Evolutionary conservation across 2,888 invertebrate genomes (phyloP), one percentile per base, ranked within the genome.

Genomic region (Tetragonisca angustula): DNA sequence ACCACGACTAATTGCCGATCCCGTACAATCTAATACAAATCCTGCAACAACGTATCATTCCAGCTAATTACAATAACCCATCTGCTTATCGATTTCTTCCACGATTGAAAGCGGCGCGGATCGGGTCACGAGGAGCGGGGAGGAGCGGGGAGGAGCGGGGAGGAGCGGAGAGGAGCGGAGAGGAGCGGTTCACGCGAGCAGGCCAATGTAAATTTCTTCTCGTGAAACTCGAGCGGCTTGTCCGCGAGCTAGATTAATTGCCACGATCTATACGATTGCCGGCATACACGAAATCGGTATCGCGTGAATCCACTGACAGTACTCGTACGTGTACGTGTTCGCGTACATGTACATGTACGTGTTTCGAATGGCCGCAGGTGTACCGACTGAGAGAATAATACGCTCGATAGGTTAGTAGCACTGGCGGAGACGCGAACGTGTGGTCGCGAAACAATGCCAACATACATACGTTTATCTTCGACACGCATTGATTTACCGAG

Each of bases 401-500:
- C 27, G 52, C 15, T 21, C 43, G 73, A 67, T 54, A 52, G 68
- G 68, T 65, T 65, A 61, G 78, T 82, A 76, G 68, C 69, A 65
- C 50, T 17, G 59, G 19, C 24, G 73, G 52, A 67, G 75, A 67
- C 71, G 71, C 24, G 68, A 78, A 75, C 75, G 69, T 75, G 71
- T 71, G 67, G 84, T 68, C 64, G 72, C 76, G 76, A 86, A 84
- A 90, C 88, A 90, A 89, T 89, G 85, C 89, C 77, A 76, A 89
- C 87, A 82, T 89, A 84, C 89, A 82, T 89, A 84, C 89, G 86
- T 89, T 89, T 89, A 88, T 87, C 87, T 88, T 87, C 88, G 87
- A 87, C 84, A 62, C 85, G 76, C 84, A 76, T 81, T 87, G 88
- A 89, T 89, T 89, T 89, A 89, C 74, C 64, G 84, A 36, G 76